Conservation (phyloP, 2,888 invertebrate species). For the Cylindroiulus punctatus region DNA sequence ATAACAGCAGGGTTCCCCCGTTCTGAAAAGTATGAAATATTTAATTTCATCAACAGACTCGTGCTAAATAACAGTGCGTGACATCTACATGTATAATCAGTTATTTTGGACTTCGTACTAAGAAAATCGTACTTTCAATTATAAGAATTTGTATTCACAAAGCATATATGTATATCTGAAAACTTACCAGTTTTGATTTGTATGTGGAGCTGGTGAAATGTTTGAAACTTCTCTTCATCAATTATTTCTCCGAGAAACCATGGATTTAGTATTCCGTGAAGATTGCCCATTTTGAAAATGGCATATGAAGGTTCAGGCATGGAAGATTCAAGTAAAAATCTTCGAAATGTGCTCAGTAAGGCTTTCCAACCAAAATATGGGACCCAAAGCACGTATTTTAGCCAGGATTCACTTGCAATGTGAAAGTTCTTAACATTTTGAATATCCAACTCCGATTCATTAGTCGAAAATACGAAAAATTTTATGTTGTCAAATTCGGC, state of each 20-base stretch:
- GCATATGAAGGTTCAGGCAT: neutral
- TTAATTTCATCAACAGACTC: no score
- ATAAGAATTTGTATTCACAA: neutral
- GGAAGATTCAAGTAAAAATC: neutral
- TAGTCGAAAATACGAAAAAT: slow-evolving; percentile 7
- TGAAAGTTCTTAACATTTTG: neutral
- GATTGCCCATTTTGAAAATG: slow-evolving; percentile 38
- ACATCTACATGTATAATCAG: no score
- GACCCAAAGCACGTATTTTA: slow-evolving; percentile 4
- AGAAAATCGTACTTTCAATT: no score
- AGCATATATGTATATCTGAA: neutral
- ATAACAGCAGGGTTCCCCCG: neutral
- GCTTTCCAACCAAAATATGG: slow-evolving; percentile 12
- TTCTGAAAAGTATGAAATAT: slow-evolving; percentile 20
- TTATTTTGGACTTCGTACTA: no score
- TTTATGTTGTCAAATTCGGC: neutral
- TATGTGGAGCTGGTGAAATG: neutral
- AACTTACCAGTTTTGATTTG: slow-evolving; percentile 44
- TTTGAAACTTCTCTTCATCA: neutral
- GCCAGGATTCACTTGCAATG: neutral
- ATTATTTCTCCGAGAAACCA: neutral
- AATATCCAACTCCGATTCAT: neutral
- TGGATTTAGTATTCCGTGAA: neutral
- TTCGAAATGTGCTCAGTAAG: neutral
- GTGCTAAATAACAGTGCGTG: neutral